Evolutionary conservation across 2,113 vertebrate species (phyloP).

Genomic region (Apistogramma diplotaenia): DNA sequence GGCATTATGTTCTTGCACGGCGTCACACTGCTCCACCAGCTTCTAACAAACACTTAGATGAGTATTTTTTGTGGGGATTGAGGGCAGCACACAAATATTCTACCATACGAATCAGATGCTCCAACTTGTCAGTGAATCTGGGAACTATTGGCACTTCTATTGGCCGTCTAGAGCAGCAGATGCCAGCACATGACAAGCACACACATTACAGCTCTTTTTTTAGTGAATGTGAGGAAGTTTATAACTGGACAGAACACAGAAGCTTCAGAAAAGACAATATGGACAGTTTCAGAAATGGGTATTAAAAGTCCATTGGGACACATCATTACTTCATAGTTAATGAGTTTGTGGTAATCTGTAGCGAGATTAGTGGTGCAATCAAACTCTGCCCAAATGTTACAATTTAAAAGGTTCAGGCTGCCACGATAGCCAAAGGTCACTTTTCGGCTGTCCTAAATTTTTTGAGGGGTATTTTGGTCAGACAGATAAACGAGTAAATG

Average conservation of each 20-base stretch:
- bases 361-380: conserved; percentile 63
- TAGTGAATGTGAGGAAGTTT: background rate
- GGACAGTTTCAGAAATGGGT: conserved; percentile 43
- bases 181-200: background rate
- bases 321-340: conserved; percentile 55
- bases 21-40: background rate
- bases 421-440: background rate
- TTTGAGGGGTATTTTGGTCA: background rate
- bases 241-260: background rate
- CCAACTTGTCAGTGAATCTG: background rate
- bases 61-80: background rate
- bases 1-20: background rate
- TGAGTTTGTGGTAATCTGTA: conserved; percentile 64
- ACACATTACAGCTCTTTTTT: background rate
- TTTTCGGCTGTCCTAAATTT: background rate
- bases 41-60: background rate
- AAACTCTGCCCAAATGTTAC: conserved; percentile 48
- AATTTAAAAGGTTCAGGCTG: conserved; percentile 41
- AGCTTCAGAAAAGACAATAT: conserved; percentile 24
- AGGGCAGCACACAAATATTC: background rate
- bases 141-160: background rate
- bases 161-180: background rate
- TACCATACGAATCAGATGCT: background rate
- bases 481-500: background rate
- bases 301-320: conserved; percentile 51